phyloP scores from a whole-genome alignment of 2,113 vertebrate species.

The Apaloderma vittatum region DNA sequence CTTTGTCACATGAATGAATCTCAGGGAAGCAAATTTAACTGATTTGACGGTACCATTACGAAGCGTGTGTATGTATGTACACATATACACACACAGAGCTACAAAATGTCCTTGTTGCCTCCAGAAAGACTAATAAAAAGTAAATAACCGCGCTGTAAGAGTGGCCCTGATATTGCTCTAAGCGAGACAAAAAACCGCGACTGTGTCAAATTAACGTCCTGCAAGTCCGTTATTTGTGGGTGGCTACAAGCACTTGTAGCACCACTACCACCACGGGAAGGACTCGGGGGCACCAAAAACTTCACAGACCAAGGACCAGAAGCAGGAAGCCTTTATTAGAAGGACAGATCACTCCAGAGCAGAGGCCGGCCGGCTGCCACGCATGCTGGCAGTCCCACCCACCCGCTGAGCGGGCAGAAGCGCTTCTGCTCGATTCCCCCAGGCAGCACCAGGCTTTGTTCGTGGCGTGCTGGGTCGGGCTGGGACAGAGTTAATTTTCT shows the following conservation, averaged over 20 bases:
- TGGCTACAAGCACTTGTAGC: background rate
- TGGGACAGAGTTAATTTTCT: background rate
- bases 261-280: background rate
- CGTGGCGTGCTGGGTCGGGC: background rate
- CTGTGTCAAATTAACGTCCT: background rate
- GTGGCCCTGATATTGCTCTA: background rate
- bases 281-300: background rate
- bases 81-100: background rate
- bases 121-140: background rate
- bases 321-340: conserved; percentile 77
- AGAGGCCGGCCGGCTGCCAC: background rate
- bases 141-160: background rate
- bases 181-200: background rate
- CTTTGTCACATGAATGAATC: background rate
- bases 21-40: background rate
- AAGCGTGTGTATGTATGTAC: background rate
- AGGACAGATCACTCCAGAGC: conserved; percentile 2
- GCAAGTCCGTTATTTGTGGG: background rate
- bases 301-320: conserved; percentile 7
- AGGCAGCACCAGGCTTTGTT: background rate
- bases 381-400: background rate
- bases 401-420: background rate
- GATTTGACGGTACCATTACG: background rate
- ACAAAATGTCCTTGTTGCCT: background rate
- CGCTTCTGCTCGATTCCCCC: background rate